phyloP scores from a whole-genome alignment of 2,888 invertebrate species.

The Melanophora roralis region DNA sequence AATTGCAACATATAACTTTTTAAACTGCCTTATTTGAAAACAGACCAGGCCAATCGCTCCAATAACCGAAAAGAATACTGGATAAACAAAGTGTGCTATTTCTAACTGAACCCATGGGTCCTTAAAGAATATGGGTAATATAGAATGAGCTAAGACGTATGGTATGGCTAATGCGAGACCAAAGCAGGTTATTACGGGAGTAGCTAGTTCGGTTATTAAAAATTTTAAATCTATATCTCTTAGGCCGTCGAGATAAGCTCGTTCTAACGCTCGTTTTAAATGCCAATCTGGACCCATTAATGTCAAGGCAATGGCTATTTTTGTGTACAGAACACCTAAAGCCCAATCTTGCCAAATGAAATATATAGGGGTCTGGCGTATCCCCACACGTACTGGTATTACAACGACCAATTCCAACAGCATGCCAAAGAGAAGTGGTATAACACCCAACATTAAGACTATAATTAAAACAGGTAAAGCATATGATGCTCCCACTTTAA shows the following conservation, averaged over 20 bases:
- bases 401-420: constrained; percentile 94
- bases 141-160: constrained; percentile 90
- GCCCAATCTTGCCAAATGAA: constrained; percentile 99
- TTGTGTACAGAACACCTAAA: constrained; percentile 96
- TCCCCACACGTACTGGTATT: constrained; percentile 93
- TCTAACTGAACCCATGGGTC: constrained; percentile 84
- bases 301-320: constrained; percentile 96
- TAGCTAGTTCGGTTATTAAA: constrained; percentile 89
- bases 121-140: constrained; percentile 83
- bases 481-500: constrained; percentile 85
- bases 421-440: constrained; percentile 94
- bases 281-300: constrained; percentile 99
- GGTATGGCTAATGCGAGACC: constrained; percentile 94
- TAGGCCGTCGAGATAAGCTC: constrained; percentile 94
- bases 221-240: constrained; percentile 93
- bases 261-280: constrained; percentile 92
- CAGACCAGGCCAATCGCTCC: constrained; percentile 83
- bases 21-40: constrained; percentile 95
- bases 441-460: constrained; percentile 88
- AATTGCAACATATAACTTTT: constrained; percentile 96
- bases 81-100: constrained; percentile 92
- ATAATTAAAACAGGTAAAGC: constrained; percentile 83
- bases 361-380: constrained; percentile 92
- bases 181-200: constrained; percentile 92
- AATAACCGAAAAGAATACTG: constrained; percentile 87